phyloP scores from a whole-genome alignment of 2,113 vertebrate species.

The Dendropsophus ebraccatus region DNA sequence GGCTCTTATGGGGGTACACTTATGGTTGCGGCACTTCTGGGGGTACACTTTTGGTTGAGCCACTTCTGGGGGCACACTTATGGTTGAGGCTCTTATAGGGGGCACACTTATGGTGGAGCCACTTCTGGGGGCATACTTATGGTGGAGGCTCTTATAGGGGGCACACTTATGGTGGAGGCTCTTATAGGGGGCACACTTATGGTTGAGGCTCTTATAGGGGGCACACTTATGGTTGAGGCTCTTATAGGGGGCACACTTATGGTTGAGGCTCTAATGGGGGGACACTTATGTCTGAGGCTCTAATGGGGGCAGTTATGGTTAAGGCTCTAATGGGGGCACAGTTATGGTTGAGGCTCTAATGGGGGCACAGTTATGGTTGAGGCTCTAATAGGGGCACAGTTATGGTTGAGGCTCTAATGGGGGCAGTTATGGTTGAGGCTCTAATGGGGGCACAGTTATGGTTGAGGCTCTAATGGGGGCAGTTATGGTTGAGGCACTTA shows the following conservation, averaged over 20 bases:
- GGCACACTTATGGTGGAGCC: not conserved
- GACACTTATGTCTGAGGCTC: not conserved
- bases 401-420: not conserved
- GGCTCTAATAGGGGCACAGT: not conserved
- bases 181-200: not conserved
- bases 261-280: not conserved
- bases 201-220: not conserved
- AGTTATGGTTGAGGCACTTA: no score
- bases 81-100: not conserved
- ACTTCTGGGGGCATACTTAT: not conserved
- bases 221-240: not conserved
- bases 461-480: no score
- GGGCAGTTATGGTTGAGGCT: no score
- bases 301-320: no score
- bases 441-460: no score
- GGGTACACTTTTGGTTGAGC: not conserved
- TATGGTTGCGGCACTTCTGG: not conserved
- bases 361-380: no score
- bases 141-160: not conserved
- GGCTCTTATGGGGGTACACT: not conserved
- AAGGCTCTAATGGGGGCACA: no score
- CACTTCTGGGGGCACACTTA: not conserved
- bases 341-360: no score
- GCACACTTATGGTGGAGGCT: not conserved
- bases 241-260: not conserved